phyloP scores from a whole-genome alignment of 2,113 vertebrate genomes.

The Anser cygnoides region DNA sequence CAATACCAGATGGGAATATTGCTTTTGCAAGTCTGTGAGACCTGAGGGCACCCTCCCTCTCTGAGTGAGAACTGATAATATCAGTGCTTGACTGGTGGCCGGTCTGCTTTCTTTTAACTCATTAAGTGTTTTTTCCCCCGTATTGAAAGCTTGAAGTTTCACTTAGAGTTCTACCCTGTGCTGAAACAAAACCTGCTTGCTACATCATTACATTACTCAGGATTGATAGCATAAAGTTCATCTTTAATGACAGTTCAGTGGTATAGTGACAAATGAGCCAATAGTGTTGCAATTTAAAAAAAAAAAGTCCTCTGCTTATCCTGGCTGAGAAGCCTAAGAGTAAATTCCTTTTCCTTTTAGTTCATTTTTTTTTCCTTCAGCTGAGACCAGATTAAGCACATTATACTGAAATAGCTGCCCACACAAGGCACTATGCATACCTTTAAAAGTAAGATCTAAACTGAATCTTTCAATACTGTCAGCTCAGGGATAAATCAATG shows the following conservation, averaged over 20 bases:
- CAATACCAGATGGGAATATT: not conserved
- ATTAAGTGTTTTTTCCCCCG: not conserved
- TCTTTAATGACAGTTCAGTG: not conserved
- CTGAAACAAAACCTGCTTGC: not conserved
- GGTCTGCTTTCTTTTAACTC: slow-evolving; percentile 9
- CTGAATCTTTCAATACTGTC: rapidly evolving
- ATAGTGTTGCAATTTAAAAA: not conserved
- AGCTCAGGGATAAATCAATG: not conserved
- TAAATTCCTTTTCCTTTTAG: not conserved
- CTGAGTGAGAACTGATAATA: slow-evolving; percentile 15
- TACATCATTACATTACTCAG: not conserved
- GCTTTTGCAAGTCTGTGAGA: not conserved
- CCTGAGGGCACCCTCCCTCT: not conserved
- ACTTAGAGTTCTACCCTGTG: not conserved
- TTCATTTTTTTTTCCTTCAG: not conserved
- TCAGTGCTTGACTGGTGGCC: not conserved
- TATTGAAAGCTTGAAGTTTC: not conserved
- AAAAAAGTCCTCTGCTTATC: not conserved
- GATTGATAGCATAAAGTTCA: not conserved
- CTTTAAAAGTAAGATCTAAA: not conserved
- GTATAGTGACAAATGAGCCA: not conserved
- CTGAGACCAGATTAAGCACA: not conserved
- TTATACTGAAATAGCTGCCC: not conserved
- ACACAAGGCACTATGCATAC: rapidly evolving
- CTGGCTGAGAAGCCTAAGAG: not conserved